These are phyloP conservation scores for Phortica variegata DNA, from an alignment of 1,140 invertebrate genomes.

Conservation along the genomic window DNA sequence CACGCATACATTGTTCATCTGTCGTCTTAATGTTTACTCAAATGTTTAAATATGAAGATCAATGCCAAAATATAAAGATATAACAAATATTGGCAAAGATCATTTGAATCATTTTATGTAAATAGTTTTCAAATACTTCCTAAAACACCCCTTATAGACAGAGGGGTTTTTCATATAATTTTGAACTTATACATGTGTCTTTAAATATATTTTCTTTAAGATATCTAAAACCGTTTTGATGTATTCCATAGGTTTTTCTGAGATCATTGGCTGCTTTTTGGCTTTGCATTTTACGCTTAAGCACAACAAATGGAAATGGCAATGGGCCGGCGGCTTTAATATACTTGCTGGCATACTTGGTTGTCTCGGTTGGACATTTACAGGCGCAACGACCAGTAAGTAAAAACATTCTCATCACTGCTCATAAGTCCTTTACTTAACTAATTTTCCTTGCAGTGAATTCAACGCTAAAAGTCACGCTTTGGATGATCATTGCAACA, in stretches of 20 bases:
- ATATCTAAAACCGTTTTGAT: no score
- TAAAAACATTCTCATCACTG: neutral
- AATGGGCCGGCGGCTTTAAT: slow-evolving; percentile 51
- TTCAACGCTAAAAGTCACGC: slow-evolving; percentile 39
- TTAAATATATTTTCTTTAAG: no score
- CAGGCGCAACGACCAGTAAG: slow-evolving; percentile 26
- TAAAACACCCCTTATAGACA: no score
- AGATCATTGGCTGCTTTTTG: slow-evolving; percentile 51
- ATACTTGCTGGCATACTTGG: slow-evolving; percentile 54
- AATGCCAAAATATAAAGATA: no score
- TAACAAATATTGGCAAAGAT: no score
- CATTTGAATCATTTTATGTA: no score
- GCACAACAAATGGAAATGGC: slow-evolving; percentile 51
- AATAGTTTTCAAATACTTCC: no score
- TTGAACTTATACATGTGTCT: no score
- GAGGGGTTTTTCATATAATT: no score
- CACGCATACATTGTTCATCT: no score
- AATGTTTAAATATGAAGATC: no score
- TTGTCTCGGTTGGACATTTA: slow-evolving; percentile 48
- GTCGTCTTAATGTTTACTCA: no score
- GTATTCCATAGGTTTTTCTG: slow-evolving; percentile 42
- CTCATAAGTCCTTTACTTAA: neutral
- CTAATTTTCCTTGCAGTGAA: slow-evolving; percentile 25
- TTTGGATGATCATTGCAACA: slow-evolving; percentile 54
- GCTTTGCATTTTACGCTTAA: slow-evolving; percentile 47